These are phyloP conservation scores for Plectrocnemia conspersa DNA, from an alignment of 1,140 invertebrate species.

Conservation along the genomic window DNA sequence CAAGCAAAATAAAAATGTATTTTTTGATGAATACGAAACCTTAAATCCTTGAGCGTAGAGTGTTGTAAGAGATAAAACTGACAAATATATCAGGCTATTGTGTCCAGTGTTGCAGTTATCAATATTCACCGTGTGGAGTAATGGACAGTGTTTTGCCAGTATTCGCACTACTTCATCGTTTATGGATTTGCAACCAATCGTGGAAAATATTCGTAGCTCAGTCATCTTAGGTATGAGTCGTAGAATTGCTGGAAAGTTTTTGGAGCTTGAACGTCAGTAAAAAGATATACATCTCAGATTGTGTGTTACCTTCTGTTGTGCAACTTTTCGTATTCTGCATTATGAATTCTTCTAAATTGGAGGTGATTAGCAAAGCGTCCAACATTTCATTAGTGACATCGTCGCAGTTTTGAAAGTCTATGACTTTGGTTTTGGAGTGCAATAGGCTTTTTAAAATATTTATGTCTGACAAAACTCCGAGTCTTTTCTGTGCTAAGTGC, in stretches of 20 bases:
- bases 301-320: slow-evolving; percentile 14
- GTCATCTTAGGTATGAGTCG: slow-evolving; percentile 16
- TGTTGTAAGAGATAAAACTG: slow-evolving; percentile 11
- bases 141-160: slow-evolving; percentile 13
- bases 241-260: slow-evolving; percentile 14
- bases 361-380: slow-evolving; percentile 4
- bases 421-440: slow-evolving; percentile 15
- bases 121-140: slow-evolving; percentile 19
- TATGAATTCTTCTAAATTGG: slow-evolving; percentile 13
- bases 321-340: slow-evolving; percentile 8
- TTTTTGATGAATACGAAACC: too few species aligned
- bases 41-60: slow-evolving; percentile 11
- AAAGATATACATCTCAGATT: too few species aligned
- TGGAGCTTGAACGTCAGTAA: too few species aligned
- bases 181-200: slow-evolving; percentile 7
- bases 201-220: slow-evolving; percentile 6
- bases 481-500: slow-evolving; percentile 4
- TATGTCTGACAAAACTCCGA: slow-evolving; percentile 17
- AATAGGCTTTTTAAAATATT: slow-evolving; percentile 16
- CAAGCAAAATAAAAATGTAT: too few species aligned
- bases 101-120: slow-evolving; percentile 14
- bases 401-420: slow-evolving; percentile 17
- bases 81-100: slow-evolving; percentile 1
- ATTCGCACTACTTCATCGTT: slow-evolving; percentile 21
- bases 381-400: slow-evolving; percentile 18